Conservation (phyloP, 2,797 vertebrate species). For the Pangasius sanitwongsei region DNA sequence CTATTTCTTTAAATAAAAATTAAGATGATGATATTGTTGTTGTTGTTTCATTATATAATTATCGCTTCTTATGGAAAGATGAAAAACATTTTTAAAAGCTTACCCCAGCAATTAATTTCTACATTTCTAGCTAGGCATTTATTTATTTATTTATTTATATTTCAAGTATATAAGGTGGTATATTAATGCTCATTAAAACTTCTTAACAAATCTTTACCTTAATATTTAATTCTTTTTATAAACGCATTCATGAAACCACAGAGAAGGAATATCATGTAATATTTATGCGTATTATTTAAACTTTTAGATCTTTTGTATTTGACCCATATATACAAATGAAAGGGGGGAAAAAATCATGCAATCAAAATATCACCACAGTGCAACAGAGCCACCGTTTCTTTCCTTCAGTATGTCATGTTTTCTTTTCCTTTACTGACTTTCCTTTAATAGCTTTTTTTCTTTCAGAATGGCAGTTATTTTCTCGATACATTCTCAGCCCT, state of each 20-base stretch:
- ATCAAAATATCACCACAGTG: background rate
- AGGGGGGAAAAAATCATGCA: background rate
- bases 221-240: background rate
- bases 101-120: background rate
- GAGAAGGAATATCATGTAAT: background rate
- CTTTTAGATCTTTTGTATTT: background rate
- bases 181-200: too few species aligned
- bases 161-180: too few species aligned
- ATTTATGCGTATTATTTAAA: background rate
- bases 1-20: too few species aligned
- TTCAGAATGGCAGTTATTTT: background rate
- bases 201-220: background rate
- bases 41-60: too few species aligned
- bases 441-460: background rate
- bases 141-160: background rate
- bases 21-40: too few species aligned
- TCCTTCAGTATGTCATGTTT: background rate
- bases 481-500: too few species aligned
- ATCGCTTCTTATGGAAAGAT: background rate
- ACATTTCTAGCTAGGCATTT: background rate
- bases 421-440: conserved; percentile 3
- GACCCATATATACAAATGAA: background rate
- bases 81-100: background rate
- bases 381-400: background rate
- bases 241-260: background rate